These are phyloP conservation scores for Panagrolaimus sp. DNA, from an alignment of 1,140 invertebrate genomes.

Conservation along the genomic window DNA sequence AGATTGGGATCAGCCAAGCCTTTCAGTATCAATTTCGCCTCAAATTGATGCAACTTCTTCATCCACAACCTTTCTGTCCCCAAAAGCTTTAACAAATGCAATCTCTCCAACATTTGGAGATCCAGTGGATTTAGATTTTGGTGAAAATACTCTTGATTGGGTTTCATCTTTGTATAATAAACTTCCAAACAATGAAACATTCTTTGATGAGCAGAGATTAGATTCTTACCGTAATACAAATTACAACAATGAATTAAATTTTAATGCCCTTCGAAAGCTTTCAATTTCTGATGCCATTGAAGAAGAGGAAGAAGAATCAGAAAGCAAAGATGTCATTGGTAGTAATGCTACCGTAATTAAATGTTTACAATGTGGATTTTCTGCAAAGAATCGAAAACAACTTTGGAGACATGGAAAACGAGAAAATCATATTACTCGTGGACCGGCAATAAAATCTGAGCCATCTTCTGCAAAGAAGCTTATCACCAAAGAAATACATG, in stretches of 20 bases:
- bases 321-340: neutral
- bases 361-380: conserved; percentile 7
- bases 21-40: neutral
- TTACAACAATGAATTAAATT: neutral
- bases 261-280: neutral
- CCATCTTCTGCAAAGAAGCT: neutral
- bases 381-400: conserved; percentile 8
- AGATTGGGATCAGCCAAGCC: conserved; percentile 4
- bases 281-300: neutral
- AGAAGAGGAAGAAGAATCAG: neutral
- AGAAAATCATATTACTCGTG: neutral
- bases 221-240: too few species aligned
- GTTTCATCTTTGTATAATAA: neutral
- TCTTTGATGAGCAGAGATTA: too few species aligned
- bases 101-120: neutral
- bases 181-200: neutral
- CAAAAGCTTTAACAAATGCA: neutral
- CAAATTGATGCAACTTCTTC: neutral
- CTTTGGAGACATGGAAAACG: conserved; percentile 11
- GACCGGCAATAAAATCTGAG: neutral
- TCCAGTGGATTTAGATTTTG: neutral
- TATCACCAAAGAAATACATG: neutral
- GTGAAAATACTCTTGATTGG: conserved; percentile 15
- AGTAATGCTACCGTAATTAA: neutral
- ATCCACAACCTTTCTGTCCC: neutral